Evolutionary conservation across 2,888 invertebrate species (phyloP).

Genomic region (Tetranychus piercei): DNA sequence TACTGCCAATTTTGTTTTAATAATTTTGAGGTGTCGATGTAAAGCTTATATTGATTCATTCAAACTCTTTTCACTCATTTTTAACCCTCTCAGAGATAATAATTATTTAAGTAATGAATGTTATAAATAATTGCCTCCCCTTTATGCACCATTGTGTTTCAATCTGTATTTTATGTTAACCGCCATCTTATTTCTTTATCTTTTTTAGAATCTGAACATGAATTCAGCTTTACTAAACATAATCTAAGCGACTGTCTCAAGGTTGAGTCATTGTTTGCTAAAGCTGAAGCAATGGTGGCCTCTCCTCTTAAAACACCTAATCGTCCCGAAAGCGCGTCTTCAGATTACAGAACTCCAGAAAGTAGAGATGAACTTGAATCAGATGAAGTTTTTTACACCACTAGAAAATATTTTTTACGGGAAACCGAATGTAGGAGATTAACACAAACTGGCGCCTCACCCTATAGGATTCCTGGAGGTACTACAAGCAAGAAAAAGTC

Average conservation of each 20-base stretch:
- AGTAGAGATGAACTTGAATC: background rate
- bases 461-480: background rate
- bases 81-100: too few species aligned
- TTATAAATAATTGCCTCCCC: too few species aligned
- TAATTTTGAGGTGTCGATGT: too few species aligned
- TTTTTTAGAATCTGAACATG: background rate
- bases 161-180: too few species aligned
- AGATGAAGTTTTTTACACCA: background rate
- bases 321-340: background rate
- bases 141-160: too few species aligned
- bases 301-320: background rate
- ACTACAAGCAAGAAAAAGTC: background rate
- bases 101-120: too few species aligned
- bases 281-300: background rate
- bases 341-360: background rate
- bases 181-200: too few species aligned
- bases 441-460: background rate
- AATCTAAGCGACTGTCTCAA: background rate
- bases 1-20: too few species aligned
- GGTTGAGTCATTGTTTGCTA: background rate
- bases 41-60: too few species aligned
- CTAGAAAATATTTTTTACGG: background rate
- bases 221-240: background rate
- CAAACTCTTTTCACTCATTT: too few species aligned
- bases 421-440: background rate